Evolutionary conservation across 2,797 vertebrate species (phyloP), one percentile per base, ranked within the genome.

Genomic region (Hylomyscus alleni): DNA sequence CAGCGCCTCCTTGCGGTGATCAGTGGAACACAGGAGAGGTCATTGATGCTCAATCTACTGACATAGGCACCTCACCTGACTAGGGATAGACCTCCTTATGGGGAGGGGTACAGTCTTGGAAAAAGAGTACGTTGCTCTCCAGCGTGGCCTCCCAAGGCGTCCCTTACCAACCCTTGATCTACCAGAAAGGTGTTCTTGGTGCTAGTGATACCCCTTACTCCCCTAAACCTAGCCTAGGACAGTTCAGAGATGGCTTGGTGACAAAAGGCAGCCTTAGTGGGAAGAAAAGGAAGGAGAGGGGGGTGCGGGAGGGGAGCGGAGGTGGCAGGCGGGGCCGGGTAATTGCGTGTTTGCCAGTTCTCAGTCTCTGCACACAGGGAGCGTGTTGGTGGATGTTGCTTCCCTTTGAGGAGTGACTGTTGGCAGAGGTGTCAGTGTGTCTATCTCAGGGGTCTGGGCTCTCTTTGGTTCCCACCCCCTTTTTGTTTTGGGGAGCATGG

Each of bases 281-380:
- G 37, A 58, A 56, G 62, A 92, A 69, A 89, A 37, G 0, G 17
- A 60, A 77, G n/a, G 88, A 89, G 86, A 44, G 47, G 90, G 85
- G 83, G 73, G 4, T 0, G 90, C 52, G 69, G 94, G 86, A 12
- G 93, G 67, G 84, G 73, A 77, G 22, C 56, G 60, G 89, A 37
- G 96, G 97, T 82, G 97, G 96, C 58, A 5, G 96, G 97, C 89
- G 96, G 97, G 97, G 96, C 97, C 5, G 73, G 90, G 96, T 98
- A 97, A 98, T 98, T 96, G 96, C 84, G 13, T 97, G 97, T 97
- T 97, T 98, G 97, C 96, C 96, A 86, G 97, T 93, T 95, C 94
- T 93, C 89, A 7, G 56, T 97, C 94, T 97, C 93, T 89, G 97
- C 95, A 56, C 95, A 14, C 47, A 93, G 95, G 93, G 93, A 93